These are phyloP conservation scores for Pelusios castaneus DNA, from an alignment of 2,113 vertebrate species.

Conservation along the genomic window DNA sequence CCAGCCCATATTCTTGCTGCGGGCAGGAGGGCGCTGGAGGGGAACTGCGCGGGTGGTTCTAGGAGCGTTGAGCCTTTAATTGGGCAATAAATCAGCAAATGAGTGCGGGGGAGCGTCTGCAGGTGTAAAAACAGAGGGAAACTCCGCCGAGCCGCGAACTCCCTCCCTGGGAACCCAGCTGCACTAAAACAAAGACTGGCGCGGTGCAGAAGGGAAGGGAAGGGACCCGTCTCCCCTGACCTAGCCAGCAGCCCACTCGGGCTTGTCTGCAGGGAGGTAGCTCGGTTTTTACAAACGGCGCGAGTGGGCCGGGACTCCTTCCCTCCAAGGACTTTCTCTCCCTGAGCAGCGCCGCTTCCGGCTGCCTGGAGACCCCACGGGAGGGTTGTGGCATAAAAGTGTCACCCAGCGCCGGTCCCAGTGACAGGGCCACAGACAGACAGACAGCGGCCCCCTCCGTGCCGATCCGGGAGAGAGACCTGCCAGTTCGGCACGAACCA, in stretches of 20 bases:
- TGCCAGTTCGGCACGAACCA: not conserved
- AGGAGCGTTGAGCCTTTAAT: conserved; percentile 65
- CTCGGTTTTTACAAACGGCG: not conserved
- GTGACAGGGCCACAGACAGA: not conserved
- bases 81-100: conserved; percentile 73
- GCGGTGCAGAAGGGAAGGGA: not conserved
- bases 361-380: not conserved
- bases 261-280: not conserved
- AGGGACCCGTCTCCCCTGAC: not conserved
- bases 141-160: not conserved
- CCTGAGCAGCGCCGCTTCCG: not conserved
- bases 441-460: not conserved
- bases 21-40: not conserved
- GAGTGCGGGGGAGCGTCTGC: conserved; percentile 37
- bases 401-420: not conserved
- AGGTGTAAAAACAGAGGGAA: conserved; percentile 82
- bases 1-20: not conserved
- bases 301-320: not conserved
- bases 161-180: conserved; percentile 47
- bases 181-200: conserved; percentile 43
- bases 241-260: not conserved
- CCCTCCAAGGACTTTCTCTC: not conserved
- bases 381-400: not conserved
- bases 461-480: not conserved
- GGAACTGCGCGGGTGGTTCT: conserved; percentile 48